A percentile compares a stretch with the other conserved stretches of the same genome.
Evolutionary conservation across 2,888 invertebrate genomes (phyloP).

Genomic region (Melitaea athalia): DNA sequence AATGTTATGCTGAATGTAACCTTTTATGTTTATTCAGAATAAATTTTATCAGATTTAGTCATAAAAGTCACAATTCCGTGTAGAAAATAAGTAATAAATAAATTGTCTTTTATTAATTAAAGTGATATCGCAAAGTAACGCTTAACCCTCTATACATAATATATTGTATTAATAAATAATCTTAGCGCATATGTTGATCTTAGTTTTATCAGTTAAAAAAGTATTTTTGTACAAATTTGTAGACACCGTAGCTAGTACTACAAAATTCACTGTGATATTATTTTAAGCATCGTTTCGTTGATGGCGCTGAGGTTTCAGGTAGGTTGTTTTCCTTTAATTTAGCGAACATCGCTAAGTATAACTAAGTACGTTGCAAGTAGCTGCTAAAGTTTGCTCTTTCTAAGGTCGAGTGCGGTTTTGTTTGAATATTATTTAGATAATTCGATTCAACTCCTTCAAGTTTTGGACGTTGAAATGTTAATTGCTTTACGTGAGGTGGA

Average conservation of each 20-base stretch:
- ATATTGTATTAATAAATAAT: too few species aligned
- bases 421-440: constrained; percentile 33
- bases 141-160: too few species aligned
- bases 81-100: too few species aligned
- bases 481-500: constrained; percentile 40
- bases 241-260: constrained; percentile 54
- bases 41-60: too few species aligned
- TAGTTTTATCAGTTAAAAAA: too few species aligned
- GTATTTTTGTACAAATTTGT: too few species aligned
- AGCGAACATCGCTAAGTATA: constrained; percentile 32
- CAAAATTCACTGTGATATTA: constrained; percentile 49
- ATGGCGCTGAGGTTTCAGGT: constrained; percentile 38
- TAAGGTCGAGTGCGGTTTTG: constrained; percentile 37
- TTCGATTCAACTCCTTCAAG: constrained; percentile 39
- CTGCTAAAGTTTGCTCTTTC: constrained; percentile 34
- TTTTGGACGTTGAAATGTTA: constrained; percentile 41
- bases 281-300: constrained; percentile 35
- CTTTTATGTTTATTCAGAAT: too few species aligned
- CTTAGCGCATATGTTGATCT: too few species aligned
- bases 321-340: constrained; percentile 49
- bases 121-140: too few species aligned
- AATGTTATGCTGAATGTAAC: too few species aligned
- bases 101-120: too few species aligned
- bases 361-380: constrained; percentile 38
- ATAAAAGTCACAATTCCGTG: too few species aligned